Base-by-base conservation (phyloP, 2,797 vertebrate genomes). In the Picus viridis region DNA sequence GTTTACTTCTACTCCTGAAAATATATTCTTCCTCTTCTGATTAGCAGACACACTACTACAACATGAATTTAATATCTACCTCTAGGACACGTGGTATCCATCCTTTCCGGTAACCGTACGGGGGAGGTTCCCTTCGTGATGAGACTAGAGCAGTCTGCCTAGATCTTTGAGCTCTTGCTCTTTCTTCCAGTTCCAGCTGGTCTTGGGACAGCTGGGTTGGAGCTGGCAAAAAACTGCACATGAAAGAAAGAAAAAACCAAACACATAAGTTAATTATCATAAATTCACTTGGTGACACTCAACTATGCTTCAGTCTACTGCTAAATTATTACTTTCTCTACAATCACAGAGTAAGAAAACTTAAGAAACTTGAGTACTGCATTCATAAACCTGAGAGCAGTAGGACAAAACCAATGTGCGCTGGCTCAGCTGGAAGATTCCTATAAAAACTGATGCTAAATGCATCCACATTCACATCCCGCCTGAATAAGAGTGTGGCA, bases 151-250 rank as follows among this genome's bases (percentile, higher is more conserved):
- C 99, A 24, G 98, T 98, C 92, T 99, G 99, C 67, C 98, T 98
- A 18, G 98, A 98, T 91, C 98, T 98, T 95, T 99, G 99, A 30
- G 98, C 98, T 92, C 98, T 97, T 57, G 98, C 93, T 85, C 97
- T 98, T 96, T 99, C 99, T 94, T 99, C 99, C 39, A 99, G 98
- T 95, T 99, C 99, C 67, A 99, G 97, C 97, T 99, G 99, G 97
- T 99, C 99, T 96, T 99, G 99, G 54, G 99, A 99, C 76, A 99
- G 97, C 97, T 99, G 99, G 39, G 98, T 99, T 63, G 99, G 99
- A 87, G 98, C 98, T 79, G 99, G 99, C 92, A 99, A 97, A 97
- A 99, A 99, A 96, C 99, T 99, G 78, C 26, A 91, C 1, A 34
- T 34, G 26, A 72, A 43, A 86, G 5, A 51, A 59, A 70, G 6